Evolutionary conservation across 2,888 invertebrate species (phyloP).

Genomic region (Itoplectis maculator): DNA sequence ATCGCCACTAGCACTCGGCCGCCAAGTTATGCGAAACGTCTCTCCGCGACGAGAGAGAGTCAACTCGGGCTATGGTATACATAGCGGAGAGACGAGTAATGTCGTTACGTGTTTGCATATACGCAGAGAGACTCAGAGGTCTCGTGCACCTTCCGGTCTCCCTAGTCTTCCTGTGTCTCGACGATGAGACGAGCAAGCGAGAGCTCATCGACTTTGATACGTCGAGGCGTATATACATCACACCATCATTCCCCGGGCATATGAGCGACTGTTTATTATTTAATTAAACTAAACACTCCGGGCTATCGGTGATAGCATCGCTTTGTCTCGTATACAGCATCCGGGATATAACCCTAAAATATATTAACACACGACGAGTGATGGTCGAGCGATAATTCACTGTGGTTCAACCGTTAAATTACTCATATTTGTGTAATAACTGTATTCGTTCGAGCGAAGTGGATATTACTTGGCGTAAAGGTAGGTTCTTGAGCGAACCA

Average conservation of each 20-base stretch:
- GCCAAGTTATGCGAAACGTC: constrained; percentile 40
- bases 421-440: no score
- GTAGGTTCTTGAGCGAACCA: no score
- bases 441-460: no score
- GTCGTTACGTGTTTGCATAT: constrained; percentile 58
- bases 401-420: no score
- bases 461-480: no score
- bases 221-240: background rate
- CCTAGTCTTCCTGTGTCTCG: constrained; percentile 18
- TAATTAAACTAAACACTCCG: constrained; percentile 1
- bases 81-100: constrained; percentile 35
- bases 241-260: background rate
- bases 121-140: constrained; percentile 24
- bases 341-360: background rate
- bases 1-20: constrained; percentile 33
- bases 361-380: background rate
- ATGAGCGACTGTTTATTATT: background rate
- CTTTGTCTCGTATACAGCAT: background rate
- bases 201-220: constrained; percentile 28
- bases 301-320: background rate
- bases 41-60: constrained; percentile 5
- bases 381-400: background rate
- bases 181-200: constrained; percentile 4
- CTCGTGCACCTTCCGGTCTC: constrained; percentile 21
- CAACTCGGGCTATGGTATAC: constrained; percentile 19